A percentile compares a stretch with the other conserved stretches of the same genome.
These are phyloP conservation scores for Trissoscelio sp. DNA, from an alignment of 2,888 invertebrate species.

Conservation along the genomic window DNA sequence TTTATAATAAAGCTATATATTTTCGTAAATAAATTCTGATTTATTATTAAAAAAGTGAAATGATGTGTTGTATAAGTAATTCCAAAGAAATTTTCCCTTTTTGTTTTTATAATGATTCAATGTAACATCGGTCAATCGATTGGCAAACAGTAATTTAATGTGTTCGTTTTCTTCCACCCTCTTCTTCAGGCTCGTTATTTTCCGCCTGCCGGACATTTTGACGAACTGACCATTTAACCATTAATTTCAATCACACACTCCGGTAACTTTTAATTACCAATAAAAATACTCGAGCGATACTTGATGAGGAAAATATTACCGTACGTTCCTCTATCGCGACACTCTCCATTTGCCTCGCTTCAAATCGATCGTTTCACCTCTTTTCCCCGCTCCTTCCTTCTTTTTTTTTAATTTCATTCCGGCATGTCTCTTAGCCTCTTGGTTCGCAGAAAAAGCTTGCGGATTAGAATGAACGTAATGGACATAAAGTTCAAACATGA, in stretches of 20 bases:
- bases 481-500: constrained; percentile 15
- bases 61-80: too few species aligned
- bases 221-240: constrained; percentile 81
- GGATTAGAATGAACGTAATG: constrained; percentile 47
- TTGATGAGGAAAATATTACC: constrained; percentile 67
- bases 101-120: constrained; percentile 46
- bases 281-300: constrained; percentile 79
- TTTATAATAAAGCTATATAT: too few species aligned
- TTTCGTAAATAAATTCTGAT: too few species aligned
- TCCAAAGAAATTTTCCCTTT: not conserved
- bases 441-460: constrained; percentile 15
- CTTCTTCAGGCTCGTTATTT: constrained; percentile 69
- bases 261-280: constrained; percentile 82
- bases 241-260: constrained; percentile 82
- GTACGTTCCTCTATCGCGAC: constrained; percentile 44
- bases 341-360: constrained; percentile 57
- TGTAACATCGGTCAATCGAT: constrained; percentile 57
- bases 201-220: constrained; percentile 72
- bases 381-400: not conserved
- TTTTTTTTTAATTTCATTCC: constrained; percentile 42
- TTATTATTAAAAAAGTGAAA: too few species aligned
- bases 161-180: constrained; percentile 64
- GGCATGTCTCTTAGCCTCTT: constrained; percentile 25
- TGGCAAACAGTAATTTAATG: constrained; percentile 67
- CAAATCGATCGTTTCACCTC: constrained; percentile 54